Evolutionary conservation across 2,113 vertebrate species (phyloP), one percentile per base, ranked within the genome.

Genomic region (Crocuta crocuta): DNA sequence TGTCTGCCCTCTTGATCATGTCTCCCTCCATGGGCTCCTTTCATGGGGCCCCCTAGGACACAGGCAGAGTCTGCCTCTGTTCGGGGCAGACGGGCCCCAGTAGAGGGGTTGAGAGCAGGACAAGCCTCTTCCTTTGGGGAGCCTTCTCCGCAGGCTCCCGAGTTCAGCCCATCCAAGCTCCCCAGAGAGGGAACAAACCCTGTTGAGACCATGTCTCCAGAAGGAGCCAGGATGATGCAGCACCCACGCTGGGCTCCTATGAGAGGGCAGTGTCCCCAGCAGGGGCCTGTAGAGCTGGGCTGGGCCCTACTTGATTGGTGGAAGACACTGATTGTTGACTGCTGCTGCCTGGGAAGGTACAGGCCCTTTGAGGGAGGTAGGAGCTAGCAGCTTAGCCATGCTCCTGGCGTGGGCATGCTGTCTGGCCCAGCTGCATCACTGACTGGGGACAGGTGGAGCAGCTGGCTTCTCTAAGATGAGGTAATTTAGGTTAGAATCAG

Each of bases 401-500:
- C 35, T 43, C 45, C 65, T n/a, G 43, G 71, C 85, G 24, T 15
- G 1, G 70, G 28, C 12, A 31, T 1, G 26, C 58, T 35, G 5
- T n/a, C 48, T 19, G 85, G 55, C 74, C 21, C 31, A 2, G 45
- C 76, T 85, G 15, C 9, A 33, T 73, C 78, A 71, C 15, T 50
- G 66, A 78, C 10, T 1, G 0, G 26, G 28, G 35, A 48, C 45
- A 66, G 73, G 33, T 26, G 4, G 31, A 43, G 31, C 48, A 58
- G 7, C 50, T 63, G 84, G 28, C 35, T 94, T 33, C 66, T 89
- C 63, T 65, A 19, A 13, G 16, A 4, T 65, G 10, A 90, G 68
- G 65, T 73, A 80, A 71, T 80, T 84, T 91, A 45, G 79, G 83
- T 95, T 74, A 87, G 85, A 92, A n/a, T 85, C 81, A 68, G 96